Evolutionary conservation across 2,113 vertebrate species (phyloP).

Genomic region (Protomyctophum bolini): DNA sequence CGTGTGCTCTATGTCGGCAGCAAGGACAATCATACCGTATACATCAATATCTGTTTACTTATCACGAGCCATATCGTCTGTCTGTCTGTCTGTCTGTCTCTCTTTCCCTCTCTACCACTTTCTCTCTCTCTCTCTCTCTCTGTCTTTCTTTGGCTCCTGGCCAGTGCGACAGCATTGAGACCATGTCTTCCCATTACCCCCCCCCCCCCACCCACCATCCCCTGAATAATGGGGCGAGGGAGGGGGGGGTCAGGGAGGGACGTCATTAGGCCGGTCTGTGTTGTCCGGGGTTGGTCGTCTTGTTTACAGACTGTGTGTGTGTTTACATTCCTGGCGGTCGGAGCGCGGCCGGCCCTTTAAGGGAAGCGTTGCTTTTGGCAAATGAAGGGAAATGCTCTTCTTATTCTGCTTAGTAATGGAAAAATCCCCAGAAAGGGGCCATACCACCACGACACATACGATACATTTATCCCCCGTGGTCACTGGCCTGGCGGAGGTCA

Average conservation of each 20-base stretch:
- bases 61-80: too few species aligned
- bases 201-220: slow-evolving; percentile 28
- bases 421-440: slow-evolving; percentile 64
- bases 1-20: too few species aligned
- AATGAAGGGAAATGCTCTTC: slow-evolving; percentile 78
- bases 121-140: slow-evolving; percentile 32
- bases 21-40: too few species aligned
- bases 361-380: slow-evolving; percentile 64
- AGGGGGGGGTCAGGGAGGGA: slow-evolving; percentile 60
- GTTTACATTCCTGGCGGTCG: slow-evolving; percentile 83
- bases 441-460: too few species aligned
- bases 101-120: slow-evolving; percentile 32
- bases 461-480: too few species aligned
- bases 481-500: too few species aligned
- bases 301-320: slow-evolving; percentile 82
- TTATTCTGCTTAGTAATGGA: slow-evolving; percentile 81
- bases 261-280: slow-evolving; percentile 70
- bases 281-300: slow-evolving; percentile 73
- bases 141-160: slow-evolving; percentile 61
- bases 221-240: slow-evolving; percentile 62
- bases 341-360: slow-evolving; percentile 69
- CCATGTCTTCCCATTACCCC: neutral
- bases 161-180: neutral
- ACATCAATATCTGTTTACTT: too few species aligned
- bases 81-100: neutral